Evolutionary conservation across 2,113 vertebrate genomes (phyloP).

Genomic region (Elaphurus davidianus): DNA sequence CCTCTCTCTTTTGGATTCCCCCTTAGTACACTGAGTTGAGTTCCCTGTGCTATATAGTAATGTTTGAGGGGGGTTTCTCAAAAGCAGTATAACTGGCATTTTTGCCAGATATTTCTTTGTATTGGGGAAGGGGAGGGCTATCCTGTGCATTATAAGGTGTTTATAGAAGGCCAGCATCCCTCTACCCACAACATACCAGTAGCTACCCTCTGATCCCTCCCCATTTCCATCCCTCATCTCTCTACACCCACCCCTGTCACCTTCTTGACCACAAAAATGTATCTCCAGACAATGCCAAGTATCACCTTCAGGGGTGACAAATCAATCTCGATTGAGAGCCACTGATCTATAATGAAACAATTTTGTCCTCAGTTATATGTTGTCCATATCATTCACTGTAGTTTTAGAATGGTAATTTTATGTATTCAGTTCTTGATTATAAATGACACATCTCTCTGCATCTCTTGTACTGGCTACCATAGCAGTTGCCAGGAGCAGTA

Average conservation of each 20-base stretch:
- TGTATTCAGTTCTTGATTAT: not conserved
- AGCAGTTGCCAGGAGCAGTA: not conserved
- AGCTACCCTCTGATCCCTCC: not conserved
- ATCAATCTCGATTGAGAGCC: not conserved
- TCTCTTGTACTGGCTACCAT: not conserved
- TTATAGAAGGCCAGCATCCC: not conserved
- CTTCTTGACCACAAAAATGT: not conserved
- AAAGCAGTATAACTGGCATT: not conserved
- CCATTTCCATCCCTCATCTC: not conserved
- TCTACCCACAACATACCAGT: not conserved
- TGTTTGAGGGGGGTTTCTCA: not conserved
- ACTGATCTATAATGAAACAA: not conserved
- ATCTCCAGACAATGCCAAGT: not conserved
- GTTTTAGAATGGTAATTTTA: not conserved
- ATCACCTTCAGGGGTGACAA: not conserved
- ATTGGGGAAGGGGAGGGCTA: too few species aligned
- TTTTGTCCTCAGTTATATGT: not conserved
- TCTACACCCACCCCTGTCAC: accelerated
- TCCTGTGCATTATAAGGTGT: not conserved
- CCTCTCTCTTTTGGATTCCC: not conserved
- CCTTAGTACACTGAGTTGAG: not conserved
- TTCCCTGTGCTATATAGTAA: not conserved
- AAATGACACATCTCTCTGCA: not conserved
- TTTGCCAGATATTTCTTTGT: not conserved
- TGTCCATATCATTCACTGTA: not conserved